Base-by-base conservation (phyloP, 2,888 invertebrate species). In the Mimachlamys varia region DNA sequence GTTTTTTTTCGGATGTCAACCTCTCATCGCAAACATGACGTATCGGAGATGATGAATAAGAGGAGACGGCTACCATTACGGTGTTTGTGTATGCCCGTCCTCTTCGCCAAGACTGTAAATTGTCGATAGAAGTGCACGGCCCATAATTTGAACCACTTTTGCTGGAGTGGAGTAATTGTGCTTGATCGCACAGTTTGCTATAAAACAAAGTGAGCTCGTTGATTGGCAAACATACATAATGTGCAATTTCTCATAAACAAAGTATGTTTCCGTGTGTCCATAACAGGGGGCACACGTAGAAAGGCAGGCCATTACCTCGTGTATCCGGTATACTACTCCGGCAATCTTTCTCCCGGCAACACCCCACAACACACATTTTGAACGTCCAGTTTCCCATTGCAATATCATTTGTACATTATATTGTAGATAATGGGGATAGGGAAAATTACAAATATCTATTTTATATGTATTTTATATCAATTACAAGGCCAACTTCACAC, bases 1-100 rank as follows among this genome's bases (percentile, higher is more conserved):
- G n/a, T 44, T 44, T 76, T 12, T 76, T 76, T 76, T 76, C 33
- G 76, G 76, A 76, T 76, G 76, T 76, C 76, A 76, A 27, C 76
- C 10, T 76, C 76, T 12, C 76, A 76, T 33, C 33, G 33, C 27
- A 76, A 76, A 27, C 33, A 76, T 76, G 76, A 76, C 76, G 33
- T 27, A 76, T 76, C 4, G 76, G 19, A 19, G 33, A 33, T 13
- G 27, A 76, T 76, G 76, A 76, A 76, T 76, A 76, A 76, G 76
- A 76, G 33, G 7, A 33, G 33, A 76, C 33, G 33, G 33, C 27
- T 76, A 13, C 76, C 12, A 27, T 76, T 33, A 76, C 76, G 33
- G n/a, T 76, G 10, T 76, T 13, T 76, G 76, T 76, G 33, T 76
- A 22, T 19, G 22, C 76, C 33, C 76, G 27, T 33, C 33, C 33